Base-by-base conservation (phyloP, 30 jellyfish, hydroid and myxozoan genomes). In the Cassiopea xamachana region DNA sequence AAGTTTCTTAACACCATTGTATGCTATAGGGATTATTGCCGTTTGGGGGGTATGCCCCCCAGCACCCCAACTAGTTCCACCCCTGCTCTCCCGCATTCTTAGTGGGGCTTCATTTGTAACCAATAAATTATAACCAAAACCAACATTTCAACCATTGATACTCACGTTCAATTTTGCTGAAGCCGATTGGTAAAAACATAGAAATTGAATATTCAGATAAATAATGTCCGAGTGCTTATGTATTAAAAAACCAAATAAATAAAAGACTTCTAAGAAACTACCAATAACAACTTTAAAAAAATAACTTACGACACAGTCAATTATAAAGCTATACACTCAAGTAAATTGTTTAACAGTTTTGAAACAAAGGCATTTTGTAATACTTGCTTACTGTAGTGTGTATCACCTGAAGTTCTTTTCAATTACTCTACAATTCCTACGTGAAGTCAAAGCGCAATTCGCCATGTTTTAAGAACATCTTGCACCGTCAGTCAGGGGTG, bases 181-280 rank as follows among this genome's bases (percentile, higher is more conserved):
- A 71, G 10, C 3, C 3, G 3, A 19, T 71, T 5, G 80, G 51
- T 71, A 71, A 19, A 27, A 78, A 16, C 69, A 7, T 78, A 51
- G 51, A 78, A 80, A 80, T 80, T 60, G 7, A 70, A 45, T 60
- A 80, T 67, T 80, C 44, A 61, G 70, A 84, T 84, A 84, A 84
- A 84, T 84, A 84, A 39, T 72, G 92, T 69, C 85, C 84, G 70
- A 46, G 92, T 84, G 92, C 92, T 69, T 84, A 47, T n/a, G 46
- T 43, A 61, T 46, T 70, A 84, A 61, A 69, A 27, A 27, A 27
- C 39, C 39, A 27, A 27, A 27, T 27, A 27, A 27, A 27, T 27
- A 27, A 27, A 27, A 27, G 39, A 27, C 39, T 0, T 27, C 39
- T 27, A 27, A 27, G 39, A 27, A 27, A 27, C 39, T 27, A 27